These are phyloP conservation scores for Tenthredo amoena DNA, from an alignment of 2,888 invertebrate species.

Conservation along the genomic window DNA sequence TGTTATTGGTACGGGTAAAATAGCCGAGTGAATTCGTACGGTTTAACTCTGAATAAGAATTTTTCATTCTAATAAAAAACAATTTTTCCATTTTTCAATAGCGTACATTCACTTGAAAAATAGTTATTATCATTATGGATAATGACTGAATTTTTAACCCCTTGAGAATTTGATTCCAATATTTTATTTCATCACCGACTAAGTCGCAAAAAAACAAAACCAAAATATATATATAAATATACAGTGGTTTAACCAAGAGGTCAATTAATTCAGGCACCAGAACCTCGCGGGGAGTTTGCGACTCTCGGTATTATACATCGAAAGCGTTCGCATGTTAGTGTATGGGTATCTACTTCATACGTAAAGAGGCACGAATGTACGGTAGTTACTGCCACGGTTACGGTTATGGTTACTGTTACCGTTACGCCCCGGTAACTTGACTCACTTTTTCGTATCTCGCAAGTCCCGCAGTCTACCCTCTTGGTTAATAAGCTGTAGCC, in stretches of 20 bases:
- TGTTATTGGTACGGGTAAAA: constrained; percentile 20
- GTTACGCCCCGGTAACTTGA: constrained; percentile 32
- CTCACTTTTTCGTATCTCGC: background rate
- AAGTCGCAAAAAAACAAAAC: background rate
- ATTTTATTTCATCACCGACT: constrained; percentile 16
- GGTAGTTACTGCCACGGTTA: constrained; percentile 44
- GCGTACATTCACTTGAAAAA: background rate
- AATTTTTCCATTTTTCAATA: background rate
- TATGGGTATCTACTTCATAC: constrained; percentile 15
- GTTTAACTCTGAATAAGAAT: background rate
- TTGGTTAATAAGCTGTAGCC: constrained; percentile 10
- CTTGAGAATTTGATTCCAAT: background rate
- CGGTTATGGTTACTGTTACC: constrained; percentile 54
- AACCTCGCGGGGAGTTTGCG: background rate
- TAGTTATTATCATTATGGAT: background rate
- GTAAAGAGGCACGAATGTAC: constrained; percentile 32
- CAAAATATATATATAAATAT: background rate
- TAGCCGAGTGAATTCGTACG: constrained; percentile 52
- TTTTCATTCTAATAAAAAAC: background rate
- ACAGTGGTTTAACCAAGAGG: background rate
- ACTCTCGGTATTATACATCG: background rate
- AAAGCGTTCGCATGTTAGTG: background rate
- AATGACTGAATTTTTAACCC: constrained; percentile 2
- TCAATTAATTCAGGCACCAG: background rate
- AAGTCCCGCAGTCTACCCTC: background rate